Conservation (phyloP, 2,797 vertebrate genomes). For the Ctenopoma multispine region DNA sequence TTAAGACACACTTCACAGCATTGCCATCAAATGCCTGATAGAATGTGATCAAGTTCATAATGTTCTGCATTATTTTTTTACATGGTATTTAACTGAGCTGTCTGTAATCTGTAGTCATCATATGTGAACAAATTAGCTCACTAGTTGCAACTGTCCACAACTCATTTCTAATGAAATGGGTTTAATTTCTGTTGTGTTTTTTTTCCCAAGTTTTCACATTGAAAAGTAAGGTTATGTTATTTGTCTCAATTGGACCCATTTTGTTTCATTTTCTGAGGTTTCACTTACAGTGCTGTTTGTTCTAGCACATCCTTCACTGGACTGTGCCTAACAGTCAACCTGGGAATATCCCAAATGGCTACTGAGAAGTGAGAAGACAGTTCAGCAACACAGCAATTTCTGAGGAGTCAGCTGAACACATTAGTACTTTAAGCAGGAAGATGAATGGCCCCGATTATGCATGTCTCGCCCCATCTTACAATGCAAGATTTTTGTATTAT, state of each 20-base stretch:
- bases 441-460: conserved; percentile 31
- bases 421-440: conserved; percentile 36
- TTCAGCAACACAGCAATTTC: conserved; percentile 36
- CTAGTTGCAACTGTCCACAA: not conserved
- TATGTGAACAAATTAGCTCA: not conserved
- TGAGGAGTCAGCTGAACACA: conserved; percentile 21
- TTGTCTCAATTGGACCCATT: not conserved
- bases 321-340: not conserved
- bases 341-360: conserved; percentile 1
- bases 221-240: not conserved
- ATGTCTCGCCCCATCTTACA: conserved; percentile 7
- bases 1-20: conserved; percentile 40
- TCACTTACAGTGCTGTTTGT: conserved; percentile 1
- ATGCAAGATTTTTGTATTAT: conserved; percentile 21
- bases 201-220: not conserved
- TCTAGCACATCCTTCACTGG: not conserved
- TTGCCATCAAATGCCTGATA: conserved; percentile 18
- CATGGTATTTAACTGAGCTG: conserved; percentile 13
- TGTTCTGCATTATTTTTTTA: conserved; percentile 38
- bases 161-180: not conserved
- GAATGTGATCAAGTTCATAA: conserved; percentile 35
- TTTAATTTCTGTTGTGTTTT: not conserved
- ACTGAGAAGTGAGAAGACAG: conserved; percentile 1
- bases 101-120: not conserved
- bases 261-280: conserved; percentile 6